Evolutionary conservation across 2,888 invertebrate genomes (phyloP), one percentile per base, ranked within the genome.

Genomic region (Lacanobia wlatinum): DNA sequence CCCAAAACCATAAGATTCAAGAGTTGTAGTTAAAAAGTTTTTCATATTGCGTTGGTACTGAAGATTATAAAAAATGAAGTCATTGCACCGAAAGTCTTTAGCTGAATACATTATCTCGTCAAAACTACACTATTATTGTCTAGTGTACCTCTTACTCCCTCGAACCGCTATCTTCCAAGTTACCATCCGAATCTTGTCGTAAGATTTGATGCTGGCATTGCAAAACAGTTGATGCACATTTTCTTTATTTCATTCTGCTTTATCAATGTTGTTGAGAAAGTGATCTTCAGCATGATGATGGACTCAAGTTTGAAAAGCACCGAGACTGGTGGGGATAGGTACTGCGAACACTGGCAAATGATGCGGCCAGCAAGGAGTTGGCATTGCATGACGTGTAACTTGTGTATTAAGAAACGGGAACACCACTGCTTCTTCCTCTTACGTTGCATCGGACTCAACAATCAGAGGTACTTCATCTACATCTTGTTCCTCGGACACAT

Each of bases 381-480:
- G 97, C 99, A 99, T 90, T 99, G 99, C 88, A 95, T 95, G 50
- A 96, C 95, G 0, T 99, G 99, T 92, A 96, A 98, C 62, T 95
- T 96, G 0, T 99, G 99, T 90, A 97, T 99, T 64, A 88, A 97
- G 4, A 97, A 97, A 87, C 96, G 99, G 76, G 99, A 98, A 88
- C 98, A 98, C 91, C 98, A 98, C 89, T 98, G 99, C 89, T 97
- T 97, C 76, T 98, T 99, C 91, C 97, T 98, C 1, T 97, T 98
- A 0, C 97, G 97, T 85, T 99, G 99, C 92, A 96, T 99, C 67
- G 99, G 99, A 10, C 97, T 98, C 85, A 92, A 96, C 84, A 99
- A 99, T 91, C 97, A 98, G 83, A 96, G 99, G 81, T 99, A 97
- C 91, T 99, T 98, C 89, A 88, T n/a, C n/a, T n/a, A n/a, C n/a